Conservation (phyloP, 23 tunicate genomes). For the Trididemnum miniatum region DNA sequence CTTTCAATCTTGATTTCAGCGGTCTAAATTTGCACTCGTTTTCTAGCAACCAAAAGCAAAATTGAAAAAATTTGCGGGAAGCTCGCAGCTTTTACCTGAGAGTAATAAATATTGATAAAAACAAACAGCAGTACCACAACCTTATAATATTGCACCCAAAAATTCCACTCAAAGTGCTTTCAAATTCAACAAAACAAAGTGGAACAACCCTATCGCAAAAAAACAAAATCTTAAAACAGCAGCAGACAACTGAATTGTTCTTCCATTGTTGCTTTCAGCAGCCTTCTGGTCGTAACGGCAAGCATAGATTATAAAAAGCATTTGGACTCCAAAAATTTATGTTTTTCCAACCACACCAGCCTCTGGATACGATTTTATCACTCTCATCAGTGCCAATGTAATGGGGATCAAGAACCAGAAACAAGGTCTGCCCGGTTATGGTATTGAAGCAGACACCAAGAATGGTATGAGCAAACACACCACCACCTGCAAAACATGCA, state of each 20-base stretch:
- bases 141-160: too few species aligned
- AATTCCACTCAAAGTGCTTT: too few species aligned
- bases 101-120: too few species aligned
- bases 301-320: slow-evolving; percentile 93
- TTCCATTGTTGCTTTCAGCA: too few species aligned
- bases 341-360: slow-evolving; percentile 96
- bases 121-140: too few species aligned
- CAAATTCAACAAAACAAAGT: background rate
- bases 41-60: too few species aligned
- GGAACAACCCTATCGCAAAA: background rate
- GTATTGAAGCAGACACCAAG: slow-evolving; percentile 93
- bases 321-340: slow-evolving; percentile 80
- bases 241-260: too few species aligned
- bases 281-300: slow-evolving; percentile 67
- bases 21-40: too few species aligned
- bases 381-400: slow-evolving; percentile 79
- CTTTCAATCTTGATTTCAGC: too few species aligned
- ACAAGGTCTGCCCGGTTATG: slow-evolving; percentile 63
- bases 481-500: slow-evolving; percentile 97
- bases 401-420: slow-evolving; percentile 96
- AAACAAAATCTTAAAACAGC: background rate
- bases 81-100: too few species aligned
- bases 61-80: too few species aligned
- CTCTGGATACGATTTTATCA: slow-evolving; percentile 52
- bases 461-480: slow-evolving; percentile 97